A percentile compares a stretch with the other conserved stretches of the same genome.
phyloP scores from a whole-genome alignment of 2,113 vertebrate species.

The Corvus moneduloides region DNA sequence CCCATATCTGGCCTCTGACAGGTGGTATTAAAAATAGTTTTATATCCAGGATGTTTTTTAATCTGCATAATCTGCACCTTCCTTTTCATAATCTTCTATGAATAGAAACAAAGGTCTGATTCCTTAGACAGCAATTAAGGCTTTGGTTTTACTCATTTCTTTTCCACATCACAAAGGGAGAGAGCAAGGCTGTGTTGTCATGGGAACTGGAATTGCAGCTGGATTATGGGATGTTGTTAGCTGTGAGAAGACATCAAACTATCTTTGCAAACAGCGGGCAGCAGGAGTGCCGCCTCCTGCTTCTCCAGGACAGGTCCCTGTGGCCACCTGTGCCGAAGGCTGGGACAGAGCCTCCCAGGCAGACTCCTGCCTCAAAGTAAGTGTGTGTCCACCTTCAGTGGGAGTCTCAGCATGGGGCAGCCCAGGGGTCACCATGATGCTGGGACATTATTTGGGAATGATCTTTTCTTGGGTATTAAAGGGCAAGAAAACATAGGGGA shows the following conservation, averaged over 20 bases:
- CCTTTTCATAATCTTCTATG: background rate
- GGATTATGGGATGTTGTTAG: slow-evolving; percentile 90
- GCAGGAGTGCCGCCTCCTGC: slow-evolving; percentile 71
- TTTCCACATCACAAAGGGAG: slow-evolving; percentile 72
- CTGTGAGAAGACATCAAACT: slow-evolving; percentile 83
- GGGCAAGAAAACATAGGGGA: background rate
- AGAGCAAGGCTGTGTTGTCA: slow-evolving; percentile 84
- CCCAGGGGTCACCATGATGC: fast-evolving
- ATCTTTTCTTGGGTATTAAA: background rate
- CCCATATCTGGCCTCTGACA: background rate
- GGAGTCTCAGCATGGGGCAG: fast-evolving
- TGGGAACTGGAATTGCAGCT: slow-evolving; percentile 81
- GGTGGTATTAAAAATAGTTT: background rate
- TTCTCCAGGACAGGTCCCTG: slow-evolving; percentile 37
- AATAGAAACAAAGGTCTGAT: background rate
- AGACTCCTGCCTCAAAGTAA: slow-evolving; percentile 81
- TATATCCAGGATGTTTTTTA: background rate
- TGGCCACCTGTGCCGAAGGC: slow-evolving; percentile 63
- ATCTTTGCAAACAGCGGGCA: slow-evolving; percentile 85
- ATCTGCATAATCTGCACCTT: background rate
- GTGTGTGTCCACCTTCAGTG: background rate
- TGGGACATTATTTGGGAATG: background rate
- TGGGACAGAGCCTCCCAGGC: slow-evolving; percentile 70
- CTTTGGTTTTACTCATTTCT: background rate
- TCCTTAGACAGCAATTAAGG: background rate